A percentile compares a stretch with the other conserved stretches of the same genome.
Conservation (phyloP, 2,113 vertebrate species). For the Malurus melanocephalus region DNA sequence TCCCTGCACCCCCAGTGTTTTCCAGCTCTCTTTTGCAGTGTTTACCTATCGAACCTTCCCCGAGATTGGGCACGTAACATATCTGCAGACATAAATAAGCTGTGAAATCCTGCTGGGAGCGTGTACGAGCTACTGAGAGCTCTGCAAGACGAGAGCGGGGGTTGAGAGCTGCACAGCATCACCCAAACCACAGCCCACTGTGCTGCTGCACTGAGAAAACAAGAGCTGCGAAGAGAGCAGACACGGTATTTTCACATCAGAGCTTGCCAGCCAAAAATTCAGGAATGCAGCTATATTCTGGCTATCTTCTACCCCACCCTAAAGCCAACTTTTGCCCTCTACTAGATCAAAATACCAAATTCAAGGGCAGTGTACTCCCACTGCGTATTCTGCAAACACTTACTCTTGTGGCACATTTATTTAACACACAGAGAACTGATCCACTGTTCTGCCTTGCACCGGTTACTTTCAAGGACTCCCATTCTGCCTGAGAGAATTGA, state of each 20-base stretch:
- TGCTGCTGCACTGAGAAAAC: neutral
- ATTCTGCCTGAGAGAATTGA: neutral
- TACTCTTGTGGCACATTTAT: neutral
- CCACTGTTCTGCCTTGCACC: neutral
- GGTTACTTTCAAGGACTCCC: neutral
- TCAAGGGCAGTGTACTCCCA: neutral
- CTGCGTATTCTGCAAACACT: neutral
- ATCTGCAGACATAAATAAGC: neutral
- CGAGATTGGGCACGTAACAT: fast-evolving
- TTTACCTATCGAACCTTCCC: neutral
- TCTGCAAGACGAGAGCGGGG: neutral
- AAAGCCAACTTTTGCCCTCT: neutral
- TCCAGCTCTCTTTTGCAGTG: neutral
- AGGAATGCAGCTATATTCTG: neutral
- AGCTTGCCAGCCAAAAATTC: neutral
- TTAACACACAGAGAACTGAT: neutral
- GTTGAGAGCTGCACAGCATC: fast-evolving
- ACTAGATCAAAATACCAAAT: neutral
- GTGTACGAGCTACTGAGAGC: neutral
- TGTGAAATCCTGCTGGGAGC: neutral
- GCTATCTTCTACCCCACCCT: neutral
- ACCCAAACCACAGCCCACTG: neutral
- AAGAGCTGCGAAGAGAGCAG: neutral
- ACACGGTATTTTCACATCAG: neutral
- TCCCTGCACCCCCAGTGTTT: neutral